Evolutionary conservation across 2,797 vertebrate genomes (phyloP).

Genomic region (Pygocentrus nattereri): DNA sequence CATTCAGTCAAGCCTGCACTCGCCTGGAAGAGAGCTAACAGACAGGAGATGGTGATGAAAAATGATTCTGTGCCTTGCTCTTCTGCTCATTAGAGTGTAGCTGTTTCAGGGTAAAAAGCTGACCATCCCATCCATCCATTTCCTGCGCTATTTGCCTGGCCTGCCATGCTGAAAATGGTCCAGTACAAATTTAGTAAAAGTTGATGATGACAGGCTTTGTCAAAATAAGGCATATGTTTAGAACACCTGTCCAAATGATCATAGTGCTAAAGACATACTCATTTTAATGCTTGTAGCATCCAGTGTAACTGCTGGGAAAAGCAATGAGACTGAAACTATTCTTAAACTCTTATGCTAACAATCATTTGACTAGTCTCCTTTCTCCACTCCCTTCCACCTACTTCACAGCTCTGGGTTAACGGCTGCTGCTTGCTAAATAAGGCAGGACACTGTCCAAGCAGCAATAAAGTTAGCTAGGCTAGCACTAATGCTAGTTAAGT

Average conservation of each 20-base stretch:
- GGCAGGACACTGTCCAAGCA: not conserved
- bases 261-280: too few species aligned
- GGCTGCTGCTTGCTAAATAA: too few species aligned
- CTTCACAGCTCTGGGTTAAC: not conserved
- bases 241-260: not conserved
- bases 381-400: not conserved
- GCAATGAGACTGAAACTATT: not conserved
- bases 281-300: not conserved
- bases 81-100: constrained; percentile 5
- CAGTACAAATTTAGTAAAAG: not conserved
- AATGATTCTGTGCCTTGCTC: not conserved
- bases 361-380: not conserved
- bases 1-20: constrained; percentile 38
- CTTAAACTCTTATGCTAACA: not conserved
- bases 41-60: constrained; percentile 13
- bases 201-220: not conserved
- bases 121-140: too few species aligned
- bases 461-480: not conserved
- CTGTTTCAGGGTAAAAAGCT: constrained; percentile 2
- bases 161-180: not conserved
- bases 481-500: not conserved
- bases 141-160: not conserved
- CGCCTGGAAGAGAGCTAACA: constrained; percentile 23
- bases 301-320: not conserved
- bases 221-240: not conserved